Evolutionary conservation across 1,140 invertebrate species (phyloP).

Genomic region (Grapholita molesta): DNA sequence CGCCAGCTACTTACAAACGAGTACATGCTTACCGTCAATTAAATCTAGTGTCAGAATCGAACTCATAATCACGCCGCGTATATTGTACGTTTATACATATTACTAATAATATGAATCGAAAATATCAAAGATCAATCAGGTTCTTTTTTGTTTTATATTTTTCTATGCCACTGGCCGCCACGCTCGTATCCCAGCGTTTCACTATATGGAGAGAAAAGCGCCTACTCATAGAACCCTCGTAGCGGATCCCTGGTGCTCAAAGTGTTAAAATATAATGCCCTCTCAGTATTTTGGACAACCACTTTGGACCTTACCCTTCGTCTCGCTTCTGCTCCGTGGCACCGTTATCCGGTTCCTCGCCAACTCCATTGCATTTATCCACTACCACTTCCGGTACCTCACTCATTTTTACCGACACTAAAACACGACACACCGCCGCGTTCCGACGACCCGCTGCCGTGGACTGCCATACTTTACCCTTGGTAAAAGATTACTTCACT

Average conservation of each 20-base stretch:
- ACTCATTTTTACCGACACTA: slow-evolving; percentile 54
- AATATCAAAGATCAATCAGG: too few species aligned
- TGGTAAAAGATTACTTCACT: slow-evolving; percentile 71
- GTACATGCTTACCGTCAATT: too few species aligned
- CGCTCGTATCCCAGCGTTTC: too few species aligned
- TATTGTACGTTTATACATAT: too few species aligned
- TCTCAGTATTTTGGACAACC: background rate
- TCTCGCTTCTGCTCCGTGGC: slow-evolving; percentile 44
- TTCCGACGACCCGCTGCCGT: slow-evolving; percentile 40
- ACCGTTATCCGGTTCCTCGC: slow-evolving; percentile 34
- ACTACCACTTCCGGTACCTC: slow-evolving; percentile 57
- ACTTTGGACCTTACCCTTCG: slow-evolving; percentile 49
- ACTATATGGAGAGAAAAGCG: too few species aligned
- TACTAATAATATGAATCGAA: too few species aligned
- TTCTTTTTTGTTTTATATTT: too few species aligned
- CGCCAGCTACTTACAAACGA: too few species aligned
- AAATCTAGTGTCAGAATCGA: too few species aligned
- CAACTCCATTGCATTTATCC: slow-evolving; percentile 61
- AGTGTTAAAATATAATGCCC: background rate
- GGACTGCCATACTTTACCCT: slow-evolving; percentile 66
- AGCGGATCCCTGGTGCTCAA: slow-evolving; percentile 16
- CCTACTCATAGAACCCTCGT: too few species aligned
- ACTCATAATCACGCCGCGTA: too few species aligned
- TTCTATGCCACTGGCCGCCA: too few species aligned
- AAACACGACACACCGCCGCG: slow-evolving; percentile 39